Evolutionary conservation across 2,113 vertebrate species (phyloP).

Genomic region (Ploceus nigricollis): DNA sequence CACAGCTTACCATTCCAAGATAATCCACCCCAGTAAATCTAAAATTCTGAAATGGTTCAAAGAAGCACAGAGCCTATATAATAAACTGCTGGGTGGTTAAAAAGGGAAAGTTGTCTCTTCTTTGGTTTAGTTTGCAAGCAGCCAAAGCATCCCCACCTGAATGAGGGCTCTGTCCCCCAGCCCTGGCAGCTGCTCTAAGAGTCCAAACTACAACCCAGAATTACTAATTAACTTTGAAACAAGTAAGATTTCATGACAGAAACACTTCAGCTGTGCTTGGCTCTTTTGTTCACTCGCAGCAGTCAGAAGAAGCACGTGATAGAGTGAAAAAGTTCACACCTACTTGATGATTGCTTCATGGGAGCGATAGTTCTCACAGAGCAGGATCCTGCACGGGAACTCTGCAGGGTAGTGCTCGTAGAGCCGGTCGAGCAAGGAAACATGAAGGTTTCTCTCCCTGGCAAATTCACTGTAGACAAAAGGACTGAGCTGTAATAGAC

Average conservation of each 20-base stretch:
- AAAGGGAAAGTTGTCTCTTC: neutral
- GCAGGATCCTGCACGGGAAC: constrained; percentile 94
- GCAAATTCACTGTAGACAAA: constrained; percentile 99
- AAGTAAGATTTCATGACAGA: neutral
- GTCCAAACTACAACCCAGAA: neutral
- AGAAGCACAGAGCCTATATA: neutral
- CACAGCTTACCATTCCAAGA: neutral
- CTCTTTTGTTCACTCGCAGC: neutral
- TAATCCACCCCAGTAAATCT: neutral
- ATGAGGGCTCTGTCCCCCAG: neutral
- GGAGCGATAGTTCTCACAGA: constrained; percentile 99
- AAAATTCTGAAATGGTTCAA: neutral
- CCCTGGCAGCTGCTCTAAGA: neutral
- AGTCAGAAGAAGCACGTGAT: constrained; percentile 13
- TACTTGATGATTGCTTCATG: constrained; percentile 99
- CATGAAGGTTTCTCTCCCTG: constrained; percentile 94
- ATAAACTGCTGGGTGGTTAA: neutral
- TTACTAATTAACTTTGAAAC: neutral
- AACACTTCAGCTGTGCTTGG: neutral
- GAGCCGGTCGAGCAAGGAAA: constrained; percentile 93
- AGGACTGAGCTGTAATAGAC: constrained; percentile 92
- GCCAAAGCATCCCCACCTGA: neutral
- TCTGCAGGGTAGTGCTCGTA: constrained; percentile 97
- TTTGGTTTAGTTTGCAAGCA: neutral
- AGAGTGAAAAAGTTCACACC: constrained; percentile 79